These are phyloP conservation scores for Sebastes taczanowskii DNA, from an alignment of 2,797 vertebrate genomes.

Conservation along the genomic window DNA sequence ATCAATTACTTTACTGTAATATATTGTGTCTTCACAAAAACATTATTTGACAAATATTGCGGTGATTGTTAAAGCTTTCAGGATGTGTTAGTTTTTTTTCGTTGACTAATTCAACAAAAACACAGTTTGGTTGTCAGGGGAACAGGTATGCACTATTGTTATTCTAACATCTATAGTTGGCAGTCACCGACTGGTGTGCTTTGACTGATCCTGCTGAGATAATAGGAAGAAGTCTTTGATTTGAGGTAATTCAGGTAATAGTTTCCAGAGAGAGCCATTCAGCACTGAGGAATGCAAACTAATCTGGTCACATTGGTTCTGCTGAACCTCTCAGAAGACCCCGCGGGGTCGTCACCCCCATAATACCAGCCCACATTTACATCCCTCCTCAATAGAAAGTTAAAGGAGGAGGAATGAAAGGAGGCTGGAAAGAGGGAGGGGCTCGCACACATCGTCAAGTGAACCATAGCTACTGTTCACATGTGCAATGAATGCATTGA, in stretches of 20 bases:
- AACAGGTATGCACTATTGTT: slow-evolving; percentile 47
- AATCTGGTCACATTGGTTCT: slow-evolving; percentile 73
- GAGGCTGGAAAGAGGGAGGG: slow-evolving; percentile 42
- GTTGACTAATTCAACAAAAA: slow-evolving; percentile 16
- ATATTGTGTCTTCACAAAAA: neutral
- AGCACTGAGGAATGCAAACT: slow-evolving; percentile 73
- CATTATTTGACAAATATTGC: neutral
- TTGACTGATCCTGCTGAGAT: slow-evolving; percentile 72
- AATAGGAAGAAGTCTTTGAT: slow-evolving; percentile 79
- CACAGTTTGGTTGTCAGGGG: slow-evolving; percentile 18
- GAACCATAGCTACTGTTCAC: slow-evolving; percentile 58
- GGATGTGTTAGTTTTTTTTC: neutral
- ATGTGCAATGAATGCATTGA: slow-evolving; percentile 43
- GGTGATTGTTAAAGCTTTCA: neutral
- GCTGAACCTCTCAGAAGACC: slow-evolving; percentile 59
- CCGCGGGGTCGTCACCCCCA: slow-evolving; percentile 51
- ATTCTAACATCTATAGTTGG: slow-evolving; percentile 60
- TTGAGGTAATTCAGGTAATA: slow-evolving; percentile 82
- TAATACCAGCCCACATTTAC: slow-evolving; percentile 60
- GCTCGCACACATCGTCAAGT: slow-evolving; percentile 52
- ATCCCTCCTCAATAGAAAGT: slow-evolving; percentile 42
- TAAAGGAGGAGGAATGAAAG: slow-evolving; percentile 47
- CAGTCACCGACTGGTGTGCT: slow-evolving; percentile 42
- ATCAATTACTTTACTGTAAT: neutral
- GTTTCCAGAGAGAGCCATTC: slow-evolving; percentile 76